Percentiles rank a stretch among this genome's conserved stretches.
These are phyloP conservation scores for Drosophila ogumai DNA, from an alignment of 1,140 invertebrate genomes.

Conservation along the genomic window DNA sequence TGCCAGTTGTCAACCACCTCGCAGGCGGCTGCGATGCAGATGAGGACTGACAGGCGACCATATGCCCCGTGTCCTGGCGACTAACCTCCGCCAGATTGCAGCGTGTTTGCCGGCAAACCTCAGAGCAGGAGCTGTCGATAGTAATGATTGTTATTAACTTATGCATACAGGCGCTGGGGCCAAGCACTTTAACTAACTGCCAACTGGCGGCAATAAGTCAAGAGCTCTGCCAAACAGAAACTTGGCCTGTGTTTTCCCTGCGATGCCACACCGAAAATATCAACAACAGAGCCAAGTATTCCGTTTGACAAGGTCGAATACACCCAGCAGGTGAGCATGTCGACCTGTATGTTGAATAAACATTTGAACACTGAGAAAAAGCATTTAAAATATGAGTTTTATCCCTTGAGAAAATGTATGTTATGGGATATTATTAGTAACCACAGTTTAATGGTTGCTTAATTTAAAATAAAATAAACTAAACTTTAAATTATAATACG, in stretches of 20 bases:
- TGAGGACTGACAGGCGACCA: conserved; percentile 65
- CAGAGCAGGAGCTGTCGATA: conserved; percentile 59
- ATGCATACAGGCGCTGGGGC: conserved; percentile 26
- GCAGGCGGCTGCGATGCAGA: conserved; percentile 14
- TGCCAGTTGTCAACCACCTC: conserved; percentile 66
- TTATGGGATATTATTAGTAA: background rate
- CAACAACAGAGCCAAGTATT: conserved; percentile 28
- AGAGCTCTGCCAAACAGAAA: conserved; percentile 40
- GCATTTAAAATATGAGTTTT: background rate
- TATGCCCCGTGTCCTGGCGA: conserved; percentile 29
- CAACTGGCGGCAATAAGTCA: conserved; percentile 59
- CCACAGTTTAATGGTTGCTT: background rate
- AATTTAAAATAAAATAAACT: background rate
- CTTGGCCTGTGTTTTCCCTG: conserved; percentile 27
- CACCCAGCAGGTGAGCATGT: conserved; percentile 31
- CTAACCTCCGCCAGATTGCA: conserved; percentile 22
- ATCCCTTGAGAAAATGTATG: background rate
- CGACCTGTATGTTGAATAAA: conserved; percentile 15
- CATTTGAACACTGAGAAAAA: background rate
- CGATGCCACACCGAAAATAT: conserved; percentile 30
- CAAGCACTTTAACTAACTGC: conserved; percentile 62
- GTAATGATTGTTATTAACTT: conserved; percentile 79
- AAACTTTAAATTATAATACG: too few species aligned
- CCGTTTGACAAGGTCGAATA: conserved; percentile 52
- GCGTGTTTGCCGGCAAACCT: conserved; percentile 32